Conservation (phyloP, 2,888 invertebrate species). For the Idaea straminata region DNA sequence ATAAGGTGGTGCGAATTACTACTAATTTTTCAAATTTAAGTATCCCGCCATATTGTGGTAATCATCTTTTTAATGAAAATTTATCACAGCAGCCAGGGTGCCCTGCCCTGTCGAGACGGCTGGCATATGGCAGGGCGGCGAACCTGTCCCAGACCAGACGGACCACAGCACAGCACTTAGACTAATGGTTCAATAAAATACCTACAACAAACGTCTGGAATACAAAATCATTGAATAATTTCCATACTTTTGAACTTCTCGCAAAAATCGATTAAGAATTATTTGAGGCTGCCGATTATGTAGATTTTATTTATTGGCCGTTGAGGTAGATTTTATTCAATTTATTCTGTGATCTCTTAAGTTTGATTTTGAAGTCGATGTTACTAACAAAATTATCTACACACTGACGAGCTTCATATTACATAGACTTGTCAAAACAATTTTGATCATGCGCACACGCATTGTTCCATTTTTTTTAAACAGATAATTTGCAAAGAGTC, state of each 20-base stretch:
- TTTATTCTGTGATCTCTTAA: too few relatives aligned
- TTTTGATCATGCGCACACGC: background rate
- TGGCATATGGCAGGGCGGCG: conserved; percentile 14
- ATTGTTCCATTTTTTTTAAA: background rate
- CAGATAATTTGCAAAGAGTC: background rate
- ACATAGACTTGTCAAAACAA: too few relatives aligned
- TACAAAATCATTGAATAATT: conserved; percentile 11
- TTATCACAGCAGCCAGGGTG: conserved; percentile 6
- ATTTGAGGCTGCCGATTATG: background rate
- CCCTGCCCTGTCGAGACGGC: conserved; percentile 14
- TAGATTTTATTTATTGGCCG: too few relatives aligned
- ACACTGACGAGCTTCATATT: too few relatives aligned
- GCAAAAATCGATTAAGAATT: background rate
- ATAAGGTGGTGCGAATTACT: too few relatives aligned
- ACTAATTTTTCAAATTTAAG: too few relatives aligned
- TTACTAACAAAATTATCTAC: too few relatives aligned
- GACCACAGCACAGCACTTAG: conserved; percentile 11
- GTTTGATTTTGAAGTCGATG: too few relatives aligned
- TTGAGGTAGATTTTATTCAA: too few relatives aligned
- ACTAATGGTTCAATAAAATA: conserved; percentile 16
- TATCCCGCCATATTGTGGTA: too few relatives aligned
- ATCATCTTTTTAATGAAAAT: conserved; percentile 5
- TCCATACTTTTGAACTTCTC: background rate
- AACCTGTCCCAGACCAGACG: conserved; percentile 22
- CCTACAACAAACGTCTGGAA: conserved; percentile 16